Conservation (phyloP, 2,888 invertebrate genomes). For the Epistrophella euchroma region DNA sequence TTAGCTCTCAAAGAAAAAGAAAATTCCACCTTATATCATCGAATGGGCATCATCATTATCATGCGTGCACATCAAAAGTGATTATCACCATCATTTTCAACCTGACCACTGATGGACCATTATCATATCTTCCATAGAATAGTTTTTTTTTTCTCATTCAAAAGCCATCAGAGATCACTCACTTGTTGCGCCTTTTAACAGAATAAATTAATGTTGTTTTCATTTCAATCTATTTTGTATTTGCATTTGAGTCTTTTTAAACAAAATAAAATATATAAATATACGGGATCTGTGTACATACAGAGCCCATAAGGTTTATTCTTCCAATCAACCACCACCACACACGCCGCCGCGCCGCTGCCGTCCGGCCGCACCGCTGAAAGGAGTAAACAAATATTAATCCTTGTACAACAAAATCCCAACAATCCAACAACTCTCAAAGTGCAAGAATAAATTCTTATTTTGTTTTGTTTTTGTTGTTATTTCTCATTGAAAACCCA, state of each 20-base stretch:
- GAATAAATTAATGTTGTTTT: slow-evolving; percentile 75
- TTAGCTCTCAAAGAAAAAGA: slow-evolving; percentile 77
- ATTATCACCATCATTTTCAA: slow-evolving; percentile 67
- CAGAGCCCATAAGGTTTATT: slow-evolving; percentile 49
- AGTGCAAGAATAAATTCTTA: slow-evolving; percentile 45
- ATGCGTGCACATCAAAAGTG: slow-evolving; percentile 62
- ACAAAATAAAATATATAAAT: slow-evolving; percentile 7
- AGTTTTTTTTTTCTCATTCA: neutral
- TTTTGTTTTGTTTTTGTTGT: slow-evolving; percentile 63
- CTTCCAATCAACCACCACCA: slow-evolving; percentile 50
- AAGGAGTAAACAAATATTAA: slow-evolving; percentile 76
- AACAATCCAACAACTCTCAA: slow-evolving; percentile 25
- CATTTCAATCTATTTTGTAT: slow-evolving; percentile 70
- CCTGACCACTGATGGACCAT: slow-evolving; percentile 48
- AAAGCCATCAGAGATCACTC: slow-evolving; percentile 29
- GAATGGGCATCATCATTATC: slow-evolving; percentile 55
- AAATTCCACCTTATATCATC: neutral
- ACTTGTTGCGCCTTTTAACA: slow-evolving; percentile 76
- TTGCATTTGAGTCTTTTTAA: slow-evolving; percentile 61
- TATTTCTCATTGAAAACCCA: slow-evolving; percentile 64
- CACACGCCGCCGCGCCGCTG: slow-evolving; percentile 12
- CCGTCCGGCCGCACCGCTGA: slow-evolving; percentile 9
- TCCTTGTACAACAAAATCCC: slow-evolving; percentile 67
- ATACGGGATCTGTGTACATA: neutral
- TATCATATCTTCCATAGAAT: slow-evolving; percentile 32